A percentile compares a stretch with the other conserved stretches of the same genome.
phyloP scores from a whole-genome alignment of 2,113 vertebrate species.

The Semicossyphus pulcher region DNA sequence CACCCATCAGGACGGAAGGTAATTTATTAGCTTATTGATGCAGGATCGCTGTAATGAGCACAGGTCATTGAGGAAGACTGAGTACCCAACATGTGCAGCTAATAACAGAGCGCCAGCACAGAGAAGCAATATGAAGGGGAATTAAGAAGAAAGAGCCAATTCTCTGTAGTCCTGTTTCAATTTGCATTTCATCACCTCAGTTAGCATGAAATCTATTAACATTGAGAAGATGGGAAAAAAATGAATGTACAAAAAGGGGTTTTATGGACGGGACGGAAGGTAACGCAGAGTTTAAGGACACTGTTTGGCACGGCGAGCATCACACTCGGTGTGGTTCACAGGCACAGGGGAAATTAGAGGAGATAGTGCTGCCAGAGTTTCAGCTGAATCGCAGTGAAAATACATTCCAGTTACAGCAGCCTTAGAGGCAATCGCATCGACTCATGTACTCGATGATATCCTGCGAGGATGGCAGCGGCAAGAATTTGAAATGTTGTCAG shows the following conservation, averaged over 20 bases:
- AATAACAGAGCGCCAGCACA: too few relatives aligned
- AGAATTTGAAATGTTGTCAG: constrained; percentile 25
- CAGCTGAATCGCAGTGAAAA: constrained; percentile 45
- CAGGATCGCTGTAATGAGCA: constrained; percentile 32
- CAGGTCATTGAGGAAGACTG: constrained; percentile 51
- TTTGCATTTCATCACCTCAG: constrained; percentile 2
- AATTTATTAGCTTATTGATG: constrained; percentile 67
- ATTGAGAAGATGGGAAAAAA: constrained; percentile 1
- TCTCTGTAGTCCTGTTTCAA: too few relatives aligned
- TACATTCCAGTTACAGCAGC: constrained; percentile 43
- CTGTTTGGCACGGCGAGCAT: constrained; percentile 36
- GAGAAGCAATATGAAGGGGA: constrained; percentile 45
- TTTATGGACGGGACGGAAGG: constrained; percentile 43
- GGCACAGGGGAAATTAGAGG: constrained; percentile 67
- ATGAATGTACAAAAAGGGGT: constrained; percentile 15
- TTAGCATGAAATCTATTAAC: constrained; percentile 52
- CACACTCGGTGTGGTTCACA: constrained; percentile 33
- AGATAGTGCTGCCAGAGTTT: constrained; percentile 47
- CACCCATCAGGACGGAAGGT: constrained; percentile 43
- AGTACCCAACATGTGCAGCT: constrained; percentile 35
- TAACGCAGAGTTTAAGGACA: constrained; percentile 57
- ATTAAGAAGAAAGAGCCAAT: constrained; percentile 37
- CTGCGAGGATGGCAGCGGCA: constrained; percentile 24
- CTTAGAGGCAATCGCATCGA: constrained; percentile 49
- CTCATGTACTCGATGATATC: constrained; percentile 50